Evolutionary conservation across 2,113 vertebrate species (phyloP), one percentile per base, ranked within the genome.

Genomic region (Sminthopsis crassicaudata): DNA sequence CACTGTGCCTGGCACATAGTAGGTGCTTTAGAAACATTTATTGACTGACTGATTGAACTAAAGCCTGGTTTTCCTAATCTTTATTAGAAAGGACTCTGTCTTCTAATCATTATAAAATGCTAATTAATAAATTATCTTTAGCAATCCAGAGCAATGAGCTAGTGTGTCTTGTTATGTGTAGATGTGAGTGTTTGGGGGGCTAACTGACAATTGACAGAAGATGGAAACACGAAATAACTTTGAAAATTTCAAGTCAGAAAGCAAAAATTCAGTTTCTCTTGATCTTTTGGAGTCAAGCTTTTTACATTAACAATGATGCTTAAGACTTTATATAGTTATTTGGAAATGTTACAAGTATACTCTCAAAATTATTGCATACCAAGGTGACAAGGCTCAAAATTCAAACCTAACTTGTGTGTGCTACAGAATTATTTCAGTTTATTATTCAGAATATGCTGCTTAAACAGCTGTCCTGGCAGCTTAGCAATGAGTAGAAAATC

Each of bases 361-460:
- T 36, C 54, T 12, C 93, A 22, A 50, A 94, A 76, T 95, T 92
- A 50, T 53, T 94, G 94, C 89, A 27, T 95, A 27, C 27, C 8
- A 57, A 5, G 95, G 19, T 5, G 91, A 30, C 2, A 92, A 76
- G 57, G 54, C 8, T 12, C 95, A 91, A 30, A 50, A 93, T 60
- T 96, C 53, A 76, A 27, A 46, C 50, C 89, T 95, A 76, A 91
- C 89, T 90, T 91, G 88, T 12, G 27, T 92, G 11, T 14, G 2
- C 67, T 42, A 84, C 42, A 36, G 16, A 76, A 89, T 55, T 95
- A 76, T 89, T 95, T 95, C 30, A 46, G 7, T 23, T 92, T 94
- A 93, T 67, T 7, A 94, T 2, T 53, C 90, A 23, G 26, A 46
- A 91, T 92, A 51, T 90, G 92, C 67, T 94, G 8, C n/a, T 93